Percentiles rank a stretch among this genome's conserved stretches.
Evolutionary conservation across 1,140 invertebrate genomes (phyloP).

Genomic region (Drepana arcuata): DNA sequence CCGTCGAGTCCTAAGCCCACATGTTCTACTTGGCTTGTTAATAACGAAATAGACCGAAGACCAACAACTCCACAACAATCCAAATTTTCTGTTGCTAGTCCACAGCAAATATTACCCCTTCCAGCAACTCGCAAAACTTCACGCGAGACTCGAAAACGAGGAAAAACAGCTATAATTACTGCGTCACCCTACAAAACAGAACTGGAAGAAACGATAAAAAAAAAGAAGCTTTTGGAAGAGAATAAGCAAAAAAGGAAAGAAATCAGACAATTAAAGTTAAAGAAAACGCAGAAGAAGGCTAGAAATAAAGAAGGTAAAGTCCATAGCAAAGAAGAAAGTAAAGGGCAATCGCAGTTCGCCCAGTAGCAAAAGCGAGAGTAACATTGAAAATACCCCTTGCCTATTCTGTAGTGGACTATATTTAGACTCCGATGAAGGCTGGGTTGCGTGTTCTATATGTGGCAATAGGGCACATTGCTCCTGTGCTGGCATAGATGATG

Average conservation of each 20-base stretch:
- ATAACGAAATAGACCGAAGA: neutral
- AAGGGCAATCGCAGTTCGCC: no score
- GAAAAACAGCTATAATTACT: neutral
- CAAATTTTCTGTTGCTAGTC: neutral
- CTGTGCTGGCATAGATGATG: conserved; percentile 24
- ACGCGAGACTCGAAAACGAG: neutral
- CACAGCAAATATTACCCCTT: neutral
- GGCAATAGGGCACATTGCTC: conserved; percentile 27
- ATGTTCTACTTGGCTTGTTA: neutral
- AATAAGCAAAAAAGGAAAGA: neutral
- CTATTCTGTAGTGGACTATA: conserved; percentile 17
- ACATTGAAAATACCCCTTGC: conserved; percentile 14
- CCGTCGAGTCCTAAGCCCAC: neutral
- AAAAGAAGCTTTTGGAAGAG: no score
- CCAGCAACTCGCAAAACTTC: neutral
- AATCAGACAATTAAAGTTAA: neutral
- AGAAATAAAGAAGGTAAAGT: no score
- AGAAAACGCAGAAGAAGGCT: no score
- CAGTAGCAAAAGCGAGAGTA: neutral
- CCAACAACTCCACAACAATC: neutral
- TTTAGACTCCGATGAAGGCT: conserved; percentile 21
- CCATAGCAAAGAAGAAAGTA: no score
- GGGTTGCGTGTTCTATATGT: conserved; percentile 19
- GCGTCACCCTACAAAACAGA: neutral
- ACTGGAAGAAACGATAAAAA: neutral